Base-by-base conservation (phyloP, 2,888 invertebrate genomes). In the Allacma fusca region DNA sequence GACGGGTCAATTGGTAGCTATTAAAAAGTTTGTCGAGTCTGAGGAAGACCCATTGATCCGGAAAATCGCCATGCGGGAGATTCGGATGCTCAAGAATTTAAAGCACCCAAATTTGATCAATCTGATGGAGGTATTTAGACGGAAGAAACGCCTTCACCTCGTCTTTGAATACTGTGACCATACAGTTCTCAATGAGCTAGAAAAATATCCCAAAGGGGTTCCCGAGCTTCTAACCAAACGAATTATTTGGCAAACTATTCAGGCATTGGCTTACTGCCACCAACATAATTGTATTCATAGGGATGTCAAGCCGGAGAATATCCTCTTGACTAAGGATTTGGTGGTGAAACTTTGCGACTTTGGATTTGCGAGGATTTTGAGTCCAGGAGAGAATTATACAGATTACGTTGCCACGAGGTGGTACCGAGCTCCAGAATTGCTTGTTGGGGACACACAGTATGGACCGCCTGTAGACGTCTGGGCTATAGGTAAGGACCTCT, bases 121-220 rank as follows among this genome's bases (percentile, higher is more conserved):
- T 86, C 89, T 99, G 80, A 91, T 99, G 85, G 99, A 99, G 89
- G 98, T 99, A 78, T 99, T 99, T 87, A 92, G 98, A 80, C 90
- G 96, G 81, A 97, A 97, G 87, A 90, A 97, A 80, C 95, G 98
- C 86, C 89, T 99, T 71, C 98, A 99, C 88, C 90, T 99, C 80
- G 99, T 99, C 40, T 99, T 99, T 88, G 98, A 99, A 88, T 98
- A 94, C 88, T 98, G 99, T 87, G 98, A 99, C 86, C 92, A 96
- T 86, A 99, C 98, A 0, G 94, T 99, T 78, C 90, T 99, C 74
- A 95, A 97, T 85, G 98, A 99, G 87, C 89, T 99, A 86, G 98
- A 99, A 87, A 93, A 94, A 85, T 93, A 96, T 88, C 96, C 97
- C 0, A 91, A 88, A 88, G 98, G 98, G 85, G 89, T 89, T 85